Percentiles rank a stretch among this genome's conserved stretches.
Evolutionary conservation across 1,140 invertebrate genomes (phyloP).

Genomic region (Lineus longissimus): DNA sequence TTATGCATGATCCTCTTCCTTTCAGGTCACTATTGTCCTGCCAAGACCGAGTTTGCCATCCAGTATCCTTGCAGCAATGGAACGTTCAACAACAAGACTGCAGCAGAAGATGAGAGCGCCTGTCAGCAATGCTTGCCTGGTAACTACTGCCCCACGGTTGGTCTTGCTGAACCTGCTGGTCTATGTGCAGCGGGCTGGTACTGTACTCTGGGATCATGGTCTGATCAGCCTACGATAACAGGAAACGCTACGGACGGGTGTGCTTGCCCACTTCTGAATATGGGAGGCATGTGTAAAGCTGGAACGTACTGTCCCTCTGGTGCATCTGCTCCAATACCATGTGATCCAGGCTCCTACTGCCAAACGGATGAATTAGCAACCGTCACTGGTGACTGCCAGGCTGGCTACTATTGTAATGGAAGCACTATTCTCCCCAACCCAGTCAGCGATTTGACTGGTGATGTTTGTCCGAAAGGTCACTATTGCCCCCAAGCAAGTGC

Average conservation of each 20-base stretch:
- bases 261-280: constrained; percentile 36
- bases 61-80: constrained; percentile 47
- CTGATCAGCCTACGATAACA: constrained; percentile 29
- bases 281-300: constrained; percentile 41
- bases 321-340: constrained; percentile 29
- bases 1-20: constrained; percentile 2
- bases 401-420: constrained; percentile 43
- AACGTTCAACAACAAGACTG: constrained; percentile 40
- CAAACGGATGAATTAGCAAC: constrained; percentile 31
- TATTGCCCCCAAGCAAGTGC: constrained; percentile 42
- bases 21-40: constrained; percentile 43
- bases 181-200: constrained; percentile 43
- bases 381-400: constrained; percentile 36
- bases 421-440: constrained; percentile 38
- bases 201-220: constrained; percentile 43
- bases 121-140: constrained; percentile 42
- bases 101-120: constrained; percentile 22
- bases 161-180: constrained; percentile 33
- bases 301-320: constrained; percentile 46
- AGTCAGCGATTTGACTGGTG: constrained; percentile 42
- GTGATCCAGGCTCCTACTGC: constrained; percentile 46
- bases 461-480: constrained; percentile 47
- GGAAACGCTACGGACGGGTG: constrained; percentile 35
- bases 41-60: constrained; percentile 36
- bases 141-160: constrained; percentile 36